Evolutionary conservation across 2,797 vertebrate species (phyloP).

Genomic region (Coranthus polyacanthus): DNA sequence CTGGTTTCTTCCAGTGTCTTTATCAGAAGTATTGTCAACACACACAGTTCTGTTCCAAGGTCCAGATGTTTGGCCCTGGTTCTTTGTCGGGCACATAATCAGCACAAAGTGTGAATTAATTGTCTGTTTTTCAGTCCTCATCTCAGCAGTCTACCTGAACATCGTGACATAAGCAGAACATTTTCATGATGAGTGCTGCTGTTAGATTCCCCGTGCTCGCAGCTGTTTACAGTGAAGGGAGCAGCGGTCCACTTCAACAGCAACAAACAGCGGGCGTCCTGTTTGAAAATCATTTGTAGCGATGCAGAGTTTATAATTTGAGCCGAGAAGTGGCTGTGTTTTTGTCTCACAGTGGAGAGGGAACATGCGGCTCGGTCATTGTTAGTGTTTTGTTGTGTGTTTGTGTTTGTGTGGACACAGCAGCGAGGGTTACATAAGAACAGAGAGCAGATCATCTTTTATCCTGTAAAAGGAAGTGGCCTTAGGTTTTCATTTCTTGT

Average conservation of each 20-base stretch:
- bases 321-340: conserved; percentile 7
- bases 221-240: conserved; percentile 18
- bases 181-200: conserved; percentile 1
- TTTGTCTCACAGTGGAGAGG: background rate
- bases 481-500: conserved; percentile 23
- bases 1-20: no score
- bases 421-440: background rate
- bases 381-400: background rate
- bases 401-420: conserved; percentile 16
- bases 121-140: background rate
- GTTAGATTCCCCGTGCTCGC: conserved; percentile 1
- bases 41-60: no score
- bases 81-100: no score
- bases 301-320: background rate
- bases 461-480: conserved; percentile 32
- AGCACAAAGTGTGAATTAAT: background rate
- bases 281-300: conserved; percentile 6
- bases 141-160: background rate
- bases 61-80: no score
- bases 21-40: no score
- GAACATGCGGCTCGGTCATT: background rate
- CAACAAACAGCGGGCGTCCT: background rate
- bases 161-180: background rate
- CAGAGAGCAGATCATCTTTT: conserved; percentile 25
- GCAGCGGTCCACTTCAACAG: conserved; percentile 1